Evolutionary conservation across 1,140 invertebrate genomes (phyloP).

Genomic region (Cepaea nemoralis): DNA sequence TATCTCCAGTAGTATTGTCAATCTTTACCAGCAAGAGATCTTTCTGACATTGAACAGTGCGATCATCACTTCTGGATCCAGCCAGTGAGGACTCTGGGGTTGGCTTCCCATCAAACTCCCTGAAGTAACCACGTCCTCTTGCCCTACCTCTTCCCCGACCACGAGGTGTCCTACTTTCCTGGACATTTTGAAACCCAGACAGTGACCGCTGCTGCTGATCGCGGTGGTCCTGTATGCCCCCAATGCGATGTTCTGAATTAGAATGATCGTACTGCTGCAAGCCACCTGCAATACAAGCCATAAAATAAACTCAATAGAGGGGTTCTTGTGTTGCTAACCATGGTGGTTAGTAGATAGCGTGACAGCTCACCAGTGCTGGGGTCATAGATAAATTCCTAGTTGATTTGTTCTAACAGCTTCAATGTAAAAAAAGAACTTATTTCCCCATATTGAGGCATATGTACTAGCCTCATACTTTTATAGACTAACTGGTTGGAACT

Average conservation of each 20-base stretch:
- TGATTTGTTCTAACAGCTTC: no score
- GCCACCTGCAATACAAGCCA: slow-evolving; percentile 14
- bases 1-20: slow-evolving; percentile 54
- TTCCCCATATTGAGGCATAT: no score
- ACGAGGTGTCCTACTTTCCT: slow-evolving; percentile 40
- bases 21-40: slow-evolving; percentile 60
- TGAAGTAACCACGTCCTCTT: slow-evolving; percentile 33
- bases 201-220: not conserved
- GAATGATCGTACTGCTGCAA: slow-evolving; percentile 11
- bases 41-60: slow-evolving; percentile 56
- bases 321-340: no score
- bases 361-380: no score
- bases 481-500: no score
- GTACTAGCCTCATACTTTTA: no score
- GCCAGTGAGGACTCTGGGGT: slow-evolving; percentile 6
- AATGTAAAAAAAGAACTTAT: no score
- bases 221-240: not conserved
- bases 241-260: not conserved
- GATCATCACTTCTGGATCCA: slow-evolving; percentile 54
- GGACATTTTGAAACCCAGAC: not conserved
- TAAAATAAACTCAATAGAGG: no score
- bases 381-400: no score
- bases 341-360: no score
- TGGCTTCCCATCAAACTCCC: slow-evolving; percentile 27
- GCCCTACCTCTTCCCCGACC: slow-evolving; percentile 58